Base-by-base conservation (phyloP, 2,797 vertebrate genomes). In the Vultur gryphus region DNA sequence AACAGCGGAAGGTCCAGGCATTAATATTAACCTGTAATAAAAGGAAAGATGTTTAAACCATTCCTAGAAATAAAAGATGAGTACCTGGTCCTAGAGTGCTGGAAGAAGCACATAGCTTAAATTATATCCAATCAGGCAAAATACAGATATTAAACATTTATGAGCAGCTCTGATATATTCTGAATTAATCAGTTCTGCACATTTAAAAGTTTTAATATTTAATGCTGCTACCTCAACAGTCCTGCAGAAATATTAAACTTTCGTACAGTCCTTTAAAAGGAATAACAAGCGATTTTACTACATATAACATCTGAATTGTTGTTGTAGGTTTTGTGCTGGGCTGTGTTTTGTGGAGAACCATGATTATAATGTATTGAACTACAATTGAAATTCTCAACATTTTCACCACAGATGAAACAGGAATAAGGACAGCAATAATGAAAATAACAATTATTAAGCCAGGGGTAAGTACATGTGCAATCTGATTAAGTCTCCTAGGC, bases 181-280 rank as follows among this genome's bases (percentile, higher is more conserved):
- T 97, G 97, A 98, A 98, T 98, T 98, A 98, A 98, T 98, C 97
- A 98, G 97, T 90, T 92, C 97, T 96, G 97, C 97, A 97, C 95
- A 98, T 98, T 98, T 98, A 97, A 96, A 87, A 98, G 93, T 84
- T 97, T 98, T 97, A 98, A 98, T 98, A 98, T 98, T 98, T 98
- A 98, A 98, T 98, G 89, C 33, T 93, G 79, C 89, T 94, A 92
- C 97, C 96, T 97, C 84, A 93, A 97, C 67, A 85, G 73, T 94
- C 93, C 96, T 95, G 89, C 84, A 91, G 96, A 98, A 98, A 95
- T 98, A 97, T 97, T 98, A 95, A 89, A 97, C 58, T 97, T 98
- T 76, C 41, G n/a, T 83, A 89, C 12, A 48, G 64, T 51, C 76
- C 59, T 93, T 96, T 71, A 85, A 96, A 95, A 76, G 37, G 54